Evolutionary conservation across 2,888 invertebrate species (phyloP).

Genomic region (Cremastinae sp.): DNA sequence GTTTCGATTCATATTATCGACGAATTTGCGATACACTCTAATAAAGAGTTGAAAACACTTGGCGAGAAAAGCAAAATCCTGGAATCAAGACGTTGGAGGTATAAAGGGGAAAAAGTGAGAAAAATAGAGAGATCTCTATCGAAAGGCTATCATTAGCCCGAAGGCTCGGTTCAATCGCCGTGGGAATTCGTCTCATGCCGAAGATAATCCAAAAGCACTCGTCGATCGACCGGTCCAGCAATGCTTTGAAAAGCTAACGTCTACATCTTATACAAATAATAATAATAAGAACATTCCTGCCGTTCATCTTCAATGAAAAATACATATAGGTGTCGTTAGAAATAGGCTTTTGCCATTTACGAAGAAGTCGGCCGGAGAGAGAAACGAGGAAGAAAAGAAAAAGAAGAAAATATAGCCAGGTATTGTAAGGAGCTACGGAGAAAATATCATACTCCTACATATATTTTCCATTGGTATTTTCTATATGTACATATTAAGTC

Average conservation of each 20-base stretch:
- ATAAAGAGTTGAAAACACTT: constrained; percentile 15
- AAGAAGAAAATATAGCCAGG: constrained; percentile 28
- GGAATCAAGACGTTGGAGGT: constrained; percentile 41
- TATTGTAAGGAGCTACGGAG: constrained; percentile 57
- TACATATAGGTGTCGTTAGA: constrained; percentile 43
- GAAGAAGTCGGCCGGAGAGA: constrained; percentile 35
- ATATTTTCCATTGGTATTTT: not conserved
- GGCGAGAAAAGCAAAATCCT: constrained; percentile 11
- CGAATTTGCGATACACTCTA: not conserved
- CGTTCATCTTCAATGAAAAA: constrained; percentile 38
- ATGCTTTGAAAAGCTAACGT: constrained; percentile 4
- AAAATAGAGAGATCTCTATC: constrained; percentile 40
- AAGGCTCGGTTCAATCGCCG: constrained; percentile 48
- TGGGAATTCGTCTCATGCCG: constrained; percentile 52
- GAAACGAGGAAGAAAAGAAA: constrained; percentile 25
- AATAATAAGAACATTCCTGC: constrained; percentile 57
- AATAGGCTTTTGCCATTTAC: constrained; percentile 55
- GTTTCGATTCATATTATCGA: constrained; percentile 1
- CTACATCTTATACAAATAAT: constrained; percentile 28
- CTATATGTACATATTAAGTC: constrained; percentile 45
- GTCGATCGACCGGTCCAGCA: constrained; percentile 7
- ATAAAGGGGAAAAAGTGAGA: not conserved
- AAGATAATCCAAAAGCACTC: constrained; percentile 54
- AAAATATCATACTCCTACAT: constrained; percentile 34
- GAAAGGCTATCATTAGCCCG: constrained; percentile 58